phyloP scores from a whole-genome alignment of 2,113 vertebrate species.

The Ciconia maguari region DNA sequence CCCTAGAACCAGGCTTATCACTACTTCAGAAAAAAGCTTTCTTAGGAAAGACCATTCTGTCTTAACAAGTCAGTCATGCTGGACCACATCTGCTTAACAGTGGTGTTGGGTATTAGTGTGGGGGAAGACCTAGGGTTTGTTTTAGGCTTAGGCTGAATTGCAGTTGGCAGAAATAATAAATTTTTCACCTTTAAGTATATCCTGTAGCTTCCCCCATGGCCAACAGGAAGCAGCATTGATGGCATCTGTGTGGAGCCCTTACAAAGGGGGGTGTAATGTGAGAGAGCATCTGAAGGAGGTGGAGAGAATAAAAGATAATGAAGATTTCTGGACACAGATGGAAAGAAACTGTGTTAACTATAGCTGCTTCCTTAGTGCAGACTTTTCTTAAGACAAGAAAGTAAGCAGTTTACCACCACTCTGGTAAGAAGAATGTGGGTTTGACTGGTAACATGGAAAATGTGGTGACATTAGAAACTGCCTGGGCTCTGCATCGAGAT shows the following conservation, averaged over 20 bases:
- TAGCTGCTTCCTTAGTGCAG: neutral
- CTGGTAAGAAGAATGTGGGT: neutral
- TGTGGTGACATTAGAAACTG: neutral
- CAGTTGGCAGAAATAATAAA: neutral
- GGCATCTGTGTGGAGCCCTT: neutral
- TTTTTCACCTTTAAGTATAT: neutral
- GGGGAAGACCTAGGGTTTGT: neutral
- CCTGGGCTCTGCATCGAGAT: neutral
- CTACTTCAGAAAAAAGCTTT: neutral
- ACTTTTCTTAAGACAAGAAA: neutral
- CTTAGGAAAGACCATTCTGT: neutral
- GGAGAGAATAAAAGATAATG: neutral
- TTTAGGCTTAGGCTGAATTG: conserved; percentile 5
- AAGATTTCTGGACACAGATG: neutral
- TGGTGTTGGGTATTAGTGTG: neutral
- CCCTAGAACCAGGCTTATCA: neutral
- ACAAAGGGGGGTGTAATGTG: neutral
- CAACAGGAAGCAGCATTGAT: neutral
- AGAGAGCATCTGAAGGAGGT: neutral
- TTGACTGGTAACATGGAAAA: conserved; percentile 33
- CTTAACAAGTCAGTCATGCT: neutral
- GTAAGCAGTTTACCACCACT: neutral
- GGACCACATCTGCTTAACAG: neutral
- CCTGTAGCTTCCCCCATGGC: neutral
- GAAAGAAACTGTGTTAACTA: neutral